A percentile compares a stretch with the other conserved stretches of the same genome.
These are phyloP conservation scores for Stegodyphus dumicola DNA, from an alignment of 1,140 invertebrate species.

Conservation along the genomic window DNA sequence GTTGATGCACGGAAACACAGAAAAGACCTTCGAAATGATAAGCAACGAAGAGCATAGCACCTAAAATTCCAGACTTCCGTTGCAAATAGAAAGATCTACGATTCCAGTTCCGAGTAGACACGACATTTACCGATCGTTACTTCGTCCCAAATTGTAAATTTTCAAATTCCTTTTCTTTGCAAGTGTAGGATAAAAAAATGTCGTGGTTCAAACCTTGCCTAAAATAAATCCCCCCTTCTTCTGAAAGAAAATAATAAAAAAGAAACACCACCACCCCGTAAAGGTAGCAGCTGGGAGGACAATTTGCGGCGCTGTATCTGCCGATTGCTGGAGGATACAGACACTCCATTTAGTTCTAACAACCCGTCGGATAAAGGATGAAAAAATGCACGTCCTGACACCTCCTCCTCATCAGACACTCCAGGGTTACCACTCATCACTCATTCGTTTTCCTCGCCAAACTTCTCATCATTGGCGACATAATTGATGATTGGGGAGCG, in stretches of 20 bases:
- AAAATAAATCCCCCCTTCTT: conserved; percentile 26
- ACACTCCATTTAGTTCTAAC: conserved; percentile 54
- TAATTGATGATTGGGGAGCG: neutral
- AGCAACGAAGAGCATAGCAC: no score
- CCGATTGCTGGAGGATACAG: conserved; percentile 46
- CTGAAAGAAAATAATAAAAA: no score
- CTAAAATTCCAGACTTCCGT: no score
- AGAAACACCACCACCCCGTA: neutral
- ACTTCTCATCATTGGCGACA: neutral
- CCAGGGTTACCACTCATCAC: conserved; percentile 43
- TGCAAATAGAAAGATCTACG: no score
- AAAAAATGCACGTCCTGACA: conserved; percentile 45
- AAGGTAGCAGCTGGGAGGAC: conserved; percentile 46
- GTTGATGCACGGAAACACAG: no score
- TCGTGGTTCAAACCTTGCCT: neutral
- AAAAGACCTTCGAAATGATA: no score
- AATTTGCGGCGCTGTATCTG: conserved; percentile 52
- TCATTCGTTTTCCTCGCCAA: conserved; percentile 26
- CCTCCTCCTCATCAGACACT: conserved; percentile 54
- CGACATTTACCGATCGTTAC: no score
- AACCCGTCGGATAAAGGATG: conserved; percentile 49
- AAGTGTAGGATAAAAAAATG: no score
- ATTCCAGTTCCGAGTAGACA: no score
- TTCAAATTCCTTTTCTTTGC: no score
- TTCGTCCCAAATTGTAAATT: no score